Percentiles rank a stretch among this genome's conserved stretches.
Conservation (phyloP, 2,113 vertebrate species). For the Indicator maculatus region DNA sequence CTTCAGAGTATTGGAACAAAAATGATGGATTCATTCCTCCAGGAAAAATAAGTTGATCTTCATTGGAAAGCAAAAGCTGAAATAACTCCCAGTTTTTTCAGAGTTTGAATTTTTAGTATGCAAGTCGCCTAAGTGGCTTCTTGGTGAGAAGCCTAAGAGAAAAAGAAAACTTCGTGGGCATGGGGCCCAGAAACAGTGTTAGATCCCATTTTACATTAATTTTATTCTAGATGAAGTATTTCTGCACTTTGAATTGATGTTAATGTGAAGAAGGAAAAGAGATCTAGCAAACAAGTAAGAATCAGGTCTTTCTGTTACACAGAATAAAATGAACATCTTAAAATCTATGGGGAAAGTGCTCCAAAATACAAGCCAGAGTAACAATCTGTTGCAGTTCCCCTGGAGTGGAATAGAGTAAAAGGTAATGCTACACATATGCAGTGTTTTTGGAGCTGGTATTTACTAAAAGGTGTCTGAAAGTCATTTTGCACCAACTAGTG, state of each 20-base stretch:
- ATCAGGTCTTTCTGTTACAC: neutral
- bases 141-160: conserved; percentile 13
- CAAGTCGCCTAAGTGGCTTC: neutral
- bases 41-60: neutral
- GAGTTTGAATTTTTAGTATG: conserved; percentile 8
- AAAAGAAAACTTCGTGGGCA: conserved; percentile 15
- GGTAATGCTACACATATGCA: neutral
- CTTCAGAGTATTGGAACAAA: neutral
- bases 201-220: neutral
- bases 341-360: neutral
- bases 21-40: neutral
- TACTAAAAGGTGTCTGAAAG: neutral
- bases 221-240: neutral
- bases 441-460: neutral
- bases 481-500: neutral
- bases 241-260: neutral
- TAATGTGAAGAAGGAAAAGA: neutral
- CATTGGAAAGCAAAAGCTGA: neutral
- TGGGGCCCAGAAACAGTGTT: neutral
- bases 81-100: neutral
- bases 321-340: neutral
- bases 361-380: neutral
- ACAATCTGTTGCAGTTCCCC: neutral
- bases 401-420: neutral
- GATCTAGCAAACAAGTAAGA: neutral